Evolutionary conservation across 2,888 invertebrate species (phyloP).

Genomic region (Vanessa cardui): DNA sequence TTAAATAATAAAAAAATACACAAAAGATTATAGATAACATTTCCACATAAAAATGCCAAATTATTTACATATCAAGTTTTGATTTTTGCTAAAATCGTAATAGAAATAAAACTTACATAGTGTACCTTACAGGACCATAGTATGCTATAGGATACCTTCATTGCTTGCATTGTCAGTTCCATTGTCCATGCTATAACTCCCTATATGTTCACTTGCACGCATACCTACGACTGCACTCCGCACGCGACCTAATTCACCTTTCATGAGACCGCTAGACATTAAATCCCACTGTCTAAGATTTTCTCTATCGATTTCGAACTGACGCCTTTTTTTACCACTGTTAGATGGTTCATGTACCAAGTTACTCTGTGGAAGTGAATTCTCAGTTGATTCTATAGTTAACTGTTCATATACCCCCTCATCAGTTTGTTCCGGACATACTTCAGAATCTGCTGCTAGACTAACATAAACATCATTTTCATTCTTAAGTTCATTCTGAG

Average conservation of each 20-base stretch:
- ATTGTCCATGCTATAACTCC: constrained; percentile 65
- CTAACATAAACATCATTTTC: constrained; percentile 81
- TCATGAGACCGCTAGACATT: constrained; percentile 91
- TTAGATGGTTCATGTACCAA: constrained; percentile 35
- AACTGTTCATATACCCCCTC: constrained; percentile 84
- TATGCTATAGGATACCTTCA: constrained; percentile 80
- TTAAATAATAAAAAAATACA: constrained; percentile 43
- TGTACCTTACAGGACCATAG: constrained; percentile 73
- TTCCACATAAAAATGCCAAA: constrained; percentile 58
- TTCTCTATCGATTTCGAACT: constrained; percentile 90
- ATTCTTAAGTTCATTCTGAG: constrained; percentile 57
- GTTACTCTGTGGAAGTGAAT: constrained; percentile 38
- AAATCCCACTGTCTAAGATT: constrained; percentile 94
- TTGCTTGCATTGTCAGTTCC: constrained; percentile 77
- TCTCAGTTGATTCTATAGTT: constrained; percentile 65
- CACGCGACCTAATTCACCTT: constrained; percentile 68
- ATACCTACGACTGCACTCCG: constrained; percentile 64
- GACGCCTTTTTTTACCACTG: constrained; percentile 59
- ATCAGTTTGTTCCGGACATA: constrained; percentile 60
- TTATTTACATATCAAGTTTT: constrained; percentile 73
- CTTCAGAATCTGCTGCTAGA: constrained; percentile 64
- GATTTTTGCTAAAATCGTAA: constrained; percentile 65
- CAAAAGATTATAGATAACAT: constrained; percentile 23
- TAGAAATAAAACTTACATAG: constrained; percentile 75
- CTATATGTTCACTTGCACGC: constrained; percentile 62